phyloP scores from a whole-genome alignment of 2,113 vertebrate genomes.

The Sylvia atricapilla region DNA sequence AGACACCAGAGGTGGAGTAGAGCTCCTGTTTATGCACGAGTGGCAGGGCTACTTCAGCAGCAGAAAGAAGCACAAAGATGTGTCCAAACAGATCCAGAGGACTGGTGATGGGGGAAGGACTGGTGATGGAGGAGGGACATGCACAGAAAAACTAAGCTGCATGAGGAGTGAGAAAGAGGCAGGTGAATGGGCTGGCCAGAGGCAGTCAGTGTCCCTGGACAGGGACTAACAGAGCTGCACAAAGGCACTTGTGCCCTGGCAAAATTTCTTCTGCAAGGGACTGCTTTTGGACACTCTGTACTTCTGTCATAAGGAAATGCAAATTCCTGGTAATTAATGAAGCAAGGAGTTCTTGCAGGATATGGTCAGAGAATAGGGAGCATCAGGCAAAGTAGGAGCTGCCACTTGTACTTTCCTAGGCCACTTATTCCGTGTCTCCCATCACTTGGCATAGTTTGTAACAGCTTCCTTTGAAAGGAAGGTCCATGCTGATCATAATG shows the following conservation, averaged over 20 bases:
- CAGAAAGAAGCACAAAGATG: background rate
- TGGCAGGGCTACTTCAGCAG: background rate
- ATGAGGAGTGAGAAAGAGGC: background rate
- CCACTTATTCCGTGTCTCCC: background rate
- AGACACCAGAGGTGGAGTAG: rapidly evolving
- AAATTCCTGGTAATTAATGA: background rate
- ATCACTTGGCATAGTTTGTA: background rate
- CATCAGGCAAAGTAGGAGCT: background rate
- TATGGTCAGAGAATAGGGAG: background rate
- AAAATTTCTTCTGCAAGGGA: background rate
- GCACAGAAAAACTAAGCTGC: background rate
- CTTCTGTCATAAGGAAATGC: background rate
- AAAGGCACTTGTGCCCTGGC: background rate
- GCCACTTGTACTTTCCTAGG: background rate
- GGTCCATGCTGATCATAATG: background rate
- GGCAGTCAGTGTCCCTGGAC: background rate
- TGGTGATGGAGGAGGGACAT: background rate
- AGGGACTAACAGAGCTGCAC: background rate
- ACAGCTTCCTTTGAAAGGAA: background rate
- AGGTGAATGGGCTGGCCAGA: background rate
- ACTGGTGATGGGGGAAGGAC: background rate
- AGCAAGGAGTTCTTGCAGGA: background rate
- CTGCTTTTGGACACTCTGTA: background rate
- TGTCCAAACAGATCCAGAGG: background rate
- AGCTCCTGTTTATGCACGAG: background rate